Percentiles rank a stretch among this genome's conserved stretches.
phyloP scores from a whole-genome alignment of 2,797 vertebrate species.

The Argentina silus region DNA sequence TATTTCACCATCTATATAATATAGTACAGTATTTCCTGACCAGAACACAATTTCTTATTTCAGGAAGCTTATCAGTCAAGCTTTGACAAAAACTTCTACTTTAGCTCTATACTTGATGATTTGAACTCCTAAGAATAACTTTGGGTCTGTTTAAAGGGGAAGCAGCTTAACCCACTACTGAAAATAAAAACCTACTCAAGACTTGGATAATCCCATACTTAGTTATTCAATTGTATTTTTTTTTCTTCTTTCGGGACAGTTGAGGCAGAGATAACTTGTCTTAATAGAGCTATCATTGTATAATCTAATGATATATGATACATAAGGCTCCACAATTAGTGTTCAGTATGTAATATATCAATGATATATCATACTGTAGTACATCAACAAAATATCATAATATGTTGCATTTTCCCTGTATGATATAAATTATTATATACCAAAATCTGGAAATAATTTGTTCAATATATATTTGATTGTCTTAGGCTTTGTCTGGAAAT shows the following conservation, averaged over 20 bases:
- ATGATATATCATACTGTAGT: too few species aligned
- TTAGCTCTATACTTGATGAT: background rate
- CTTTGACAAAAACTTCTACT: background rate
- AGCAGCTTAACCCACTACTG: conserved; percentile 43
- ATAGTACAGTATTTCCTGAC: conserved; percentile 3
- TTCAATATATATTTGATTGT: conserved; percentile 68
- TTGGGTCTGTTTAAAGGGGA: conserved; percentile 47
- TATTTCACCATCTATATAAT: conserved; percentile 19
- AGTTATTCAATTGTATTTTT: too few species aligned
- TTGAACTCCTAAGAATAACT: conserved; percentile 52
- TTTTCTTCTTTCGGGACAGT: too few species aligned
- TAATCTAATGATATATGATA: too few species aligned
- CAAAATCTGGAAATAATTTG: conserved; percentile 22
- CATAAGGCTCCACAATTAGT: too few species aligned
- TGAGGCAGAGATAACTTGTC: too few species aligned
- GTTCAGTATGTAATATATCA: too few species aligned
- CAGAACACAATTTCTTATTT: background rate
- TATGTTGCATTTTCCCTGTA: conserved; percentile 2
- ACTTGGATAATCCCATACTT: too few species aligned
- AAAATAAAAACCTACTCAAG: background rate
- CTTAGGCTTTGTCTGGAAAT: conserved; percentile 60
- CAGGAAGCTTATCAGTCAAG: too few species aligned
- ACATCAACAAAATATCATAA: background rate
- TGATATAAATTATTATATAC: conserved; percentile 21
- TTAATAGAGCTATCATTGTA: too few species aligned